Base-by-base conservation (phyloP, 2,113 vertebrate species). In the Callocephalon fimbriatum region DNA sequence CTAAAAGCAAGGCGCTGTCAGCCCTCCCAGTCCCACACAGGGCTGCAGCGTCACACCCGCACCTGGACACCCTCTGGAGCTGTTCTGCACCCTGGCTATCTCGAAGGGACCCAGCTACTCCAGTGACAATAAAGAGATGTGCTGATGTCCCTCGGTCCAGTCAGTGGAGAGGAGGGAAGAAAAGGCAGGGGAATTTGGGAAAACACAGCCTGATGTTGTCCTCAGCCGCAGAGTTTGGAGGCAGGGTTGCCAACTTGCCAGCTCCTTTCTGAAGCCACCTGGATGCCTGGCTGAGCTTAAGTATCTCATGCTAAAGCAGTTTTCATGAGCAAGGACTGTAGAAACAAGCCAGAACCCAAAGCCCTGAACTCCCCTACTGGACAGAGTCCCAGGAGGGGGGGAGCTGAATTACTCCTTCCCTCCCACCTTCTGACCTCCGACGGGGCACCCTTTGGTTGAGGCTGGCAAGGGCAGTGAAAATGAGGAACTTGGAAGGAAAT, bases 401-500 rank as follows among this genome's bases (percentile, higher is more conserved):
- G 45, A 87, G 15, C 9, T 21, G 10, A 74, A 74, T 85, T 81
- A n/a, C 20, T 67, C 65, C 63, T 76, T 37, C 48, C 48, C 50
- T 84, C 54, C 27, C 40, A 40, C 45, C 18, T 47, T 84, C 23
- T 1, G 27, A 45, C 40, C 42, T 66, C 73, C 1, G 8, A 54
- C 0, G 3, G 87, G 86, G 79, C 44, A 95, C 76, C 68, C 44
- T 81, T 81, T 37, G 61, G 35, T 35, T 62, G 35, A 3, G 21
- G 42, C 76, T 96, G 93, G 76, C 91, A 95, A 91, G 35, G 45
- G 59, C 68, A 86, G 72, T 38, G 72, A 91, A 96, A 96, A 83
- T 7, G 63, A 89, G 68, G 68, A 97, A 86, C 93, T 94, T 2
- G 2, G 68, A 97, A 97, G 95, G 95, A 97, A 97, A 94, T 4